phyloP scores from a whole-genome alignment of 2,888 invertebrate genomes.

The Zele albiditarsus region DNA sequence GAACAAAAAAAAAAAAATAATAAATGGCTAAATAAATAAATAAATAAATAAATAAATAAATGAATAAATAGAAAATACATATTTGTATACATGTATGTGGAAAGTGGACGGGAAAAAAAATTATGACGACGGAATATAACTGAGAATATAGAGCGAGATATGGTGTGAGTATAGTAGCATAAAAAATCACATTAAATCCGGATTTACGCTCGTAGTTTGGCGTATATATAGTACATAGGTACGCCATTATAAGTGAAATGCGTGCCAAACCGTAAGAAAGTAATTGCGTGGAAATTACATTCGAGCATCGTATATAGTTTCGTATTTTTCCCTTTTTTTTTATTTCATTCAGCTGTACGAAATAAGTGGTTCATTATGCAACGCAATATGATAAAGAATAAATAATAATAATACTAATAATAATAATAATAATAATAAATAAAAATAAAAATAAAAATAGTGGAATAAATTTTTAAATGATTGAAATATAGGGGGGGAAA shows the following conservation, averaged over 20 bases:
- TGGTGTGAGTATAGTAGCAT: constrained; percentile 6
- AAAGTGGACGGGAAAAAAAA: neutral
- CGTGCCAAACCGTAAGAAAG: constrained; percentile 40
- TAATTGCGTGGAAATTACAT: constrained; percentile 35
- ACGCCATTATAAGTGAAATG: constrained; percentile 24
- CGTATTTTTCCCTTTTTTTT: constrained; percentile 8
- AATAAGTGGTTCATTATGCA: constrained; percentile 6
- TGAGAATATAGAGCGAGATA: constrained; percentile 19
- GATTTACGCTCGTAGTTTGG: constrained; percentile 30
- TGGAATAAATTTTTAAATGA: too few species aligned
- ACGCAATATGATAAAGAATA: neutral
- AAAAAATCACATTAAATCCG: constrained; percentile 38
- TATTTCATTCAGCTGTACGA: neutral
- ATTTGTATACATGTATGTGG: neutral
- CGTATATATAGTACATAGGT: constrained; percentile 4
- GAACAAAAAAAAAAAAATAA: constrained; percentile 15
- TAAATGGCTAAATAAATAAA: neutral
- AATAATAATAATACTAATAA: neutral
- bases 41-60: constrained; percentile 18
- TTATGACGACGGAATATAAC: constrained; percentile 11
- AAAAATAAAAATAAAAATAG: neutral
- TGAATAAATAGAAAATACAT: neutral
- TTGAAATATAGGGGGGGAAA: neutral
- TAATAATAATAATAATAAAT: neutral
- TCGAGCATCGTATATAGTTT: constrained; percentile 19